Percentiles rank a stretch among this genome's conserved stretches.
Evolutionary conservation across 2,888 invertebrate species (phyloP).

Genomic region (Scaptomyza parva): DNA sequence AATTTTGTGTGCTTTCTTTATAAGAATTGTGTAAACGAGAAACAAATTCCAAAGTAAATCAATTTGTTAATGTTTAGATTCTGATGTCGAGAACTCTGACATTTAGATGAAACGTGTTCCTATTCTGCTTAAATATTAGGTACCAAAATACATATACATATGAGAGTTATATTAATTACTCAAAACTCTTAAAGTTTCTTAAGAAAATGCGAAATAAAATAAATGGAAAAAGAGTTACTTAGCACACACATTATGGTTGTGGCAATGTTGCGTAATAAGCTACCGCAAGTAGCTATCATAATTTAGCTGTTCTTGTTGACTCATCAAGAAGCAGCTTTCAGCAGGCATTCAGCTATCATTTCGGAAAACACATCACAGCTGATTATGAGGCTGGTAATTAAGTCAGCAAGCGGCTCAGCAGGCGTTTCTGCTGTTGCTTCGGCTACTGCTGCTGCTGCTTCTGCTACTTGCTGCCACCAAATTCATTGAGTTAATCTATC

Average conservation of each 20-base stretch:
- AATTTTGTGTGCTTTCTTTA: too few species aligned
- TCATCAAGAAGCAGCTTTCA: constrained; percentile 18
- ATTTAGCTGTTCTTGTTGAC: constrained; percentile 26
- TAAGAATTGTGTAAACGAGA: too few species aligned
- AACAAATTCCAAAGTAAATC: too few species aligned
- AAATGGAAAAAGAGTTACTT: constrained; percentile 20
- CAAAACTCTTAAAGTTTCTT: background rate
- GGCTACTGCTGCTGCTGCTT: background rate
- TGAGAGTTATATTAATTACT: constrained; percentile 17
- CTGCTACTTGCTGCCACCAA: constrained; percentile 56
- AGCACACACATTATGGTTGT: constrained; percentile 11
- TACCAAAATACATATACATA: too few species aligned
- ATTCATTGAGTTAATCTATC: constrained; percentile 73
- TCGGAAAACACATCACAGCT: constrained; percentile 35
- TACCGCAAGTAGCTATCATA: constrained; percentile 30
- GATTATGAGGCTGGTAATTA: constrained; percentile 47
- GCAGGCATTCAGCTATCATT: constrained; percentile 5
- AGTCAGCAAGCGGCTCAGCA: constrained; percentile 39
- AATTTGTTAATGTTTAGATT: too few species aligned
- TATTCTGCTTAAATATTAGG: too few species aligned
- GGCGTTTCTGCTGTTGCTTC: constrained; percentile 38
- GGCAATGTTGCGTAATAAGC: constrained; percentile 27
- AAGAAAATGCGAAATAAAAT: too few species aligned
- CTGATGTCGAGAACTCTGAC: too few species aligned
- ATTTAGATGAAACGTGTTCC: too few species aligned